Base-by-base conservation (phyloP, 2,113 vertebrate genomes). In the Myrmophylax atrothorax region DNA sequence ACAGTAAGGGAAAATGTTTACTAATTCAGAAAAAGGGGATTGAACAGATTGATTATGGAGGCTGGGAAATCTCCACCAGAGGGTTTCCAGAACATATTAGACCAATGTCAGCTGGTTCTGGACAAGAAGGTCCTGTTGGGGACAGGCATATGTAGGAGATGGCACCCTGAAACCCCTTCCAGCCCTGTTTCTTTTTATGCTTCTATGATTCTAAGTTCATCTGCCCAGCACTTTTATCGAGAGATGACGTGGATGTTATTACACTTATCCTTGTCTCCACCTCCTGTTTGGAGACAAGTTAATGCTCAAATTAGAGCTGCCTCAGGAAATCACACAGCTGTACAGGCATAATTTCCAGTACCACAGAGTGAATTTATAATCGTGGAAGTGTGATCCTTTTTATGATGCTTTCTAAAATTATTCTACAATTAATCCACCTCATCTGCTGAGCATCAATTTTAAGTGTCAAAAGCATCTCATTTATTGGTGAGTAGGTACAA, bases 151-250 rank as follows among this genome's bases (percentile, higher is more conserved):
- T 49, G 55, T 87, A 90, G 75, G 15, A 86, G 88, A 70, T 90
- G 94, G 94, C 92, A 94, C 72, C 46, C 50, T 58, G 67, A 96
- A 50, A 38, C 83, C 62, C 64, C 88, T 93, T 94, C 31, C 67
- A 94, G 46, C 23, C n/a, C 63, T 80, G 58, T 88, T 88, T 86
- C 23, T 69, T 79, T 58, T 62, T 29, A 86, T 83, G 42, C 80
- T 93, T 93, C 88, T 88, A 88, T 95, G 95, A 93, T 93, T 96
- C 79, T 81, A 95, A 83, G 82, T 91, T 76, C 85, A 91, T 91
- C 82, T 95, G 46, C 67, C 50, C 35, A 77, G 64, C 14, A 78
- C 33, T 35, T 83, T 81, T 58, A 66, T 0, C 0, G 37, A 82
- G 60, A 76, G 77, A 58, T 66, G 66, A 69, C 0, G 2, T 24